These are phyloP conservation scores for Onthophagus sagittarius DNA, from an alignment of 2,888 invertebrate species.

Conservation along the genomic window DNA sequence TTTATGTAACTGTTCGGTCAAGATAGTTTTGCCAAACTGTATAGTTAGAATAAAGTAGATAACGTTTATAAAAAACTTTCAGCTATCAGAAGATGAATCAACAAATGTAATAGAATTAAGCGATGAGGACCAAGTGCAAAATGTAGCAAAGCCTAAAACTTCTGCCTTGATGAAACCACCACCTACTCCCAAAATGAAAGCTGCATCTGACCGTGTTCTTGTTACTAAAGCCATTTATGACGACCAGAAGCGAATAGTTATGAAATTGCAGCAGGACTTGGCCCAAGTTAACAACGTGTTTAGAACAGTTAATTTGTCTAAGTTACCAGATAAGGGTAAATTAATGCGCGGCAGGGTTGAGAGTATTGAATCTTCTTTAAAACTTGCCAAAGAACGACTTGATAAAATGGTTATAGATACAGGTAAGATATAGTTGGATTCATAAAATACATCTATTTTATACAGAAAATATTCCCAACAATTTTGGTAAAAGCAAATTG, in stretches of 20 bases:
- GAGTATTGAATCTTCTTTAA: conserved; percentile 49
- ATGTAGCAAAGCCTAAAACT: not conserved
- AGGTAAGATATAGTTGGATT: conserved; percentile 29
- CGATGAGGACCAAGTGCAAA: not conserved
- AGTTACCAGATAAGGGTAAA: conserved; percentile 63
- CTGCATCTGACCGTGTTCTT: not conserved
- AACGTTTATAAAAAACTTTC: not conserved
- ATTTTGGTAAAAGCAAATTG: too few species aligned
- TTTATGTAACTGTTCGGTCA: too few species aligned
- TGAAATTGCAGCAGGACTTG: conserved; percentile 3
- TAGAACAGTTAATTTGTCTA: conserved; percentile 39
- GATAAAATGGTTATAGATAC: conserved; percentile 50
- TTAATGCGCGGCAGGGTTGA: conserved; percentile 53
- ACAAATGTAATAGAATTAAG: not conserved
- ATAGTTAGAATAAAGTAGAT: too few species aligned
- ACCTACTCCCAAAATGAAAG: not conserved
- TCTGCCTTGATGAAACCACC: not conserved
- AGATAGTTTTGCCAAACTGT: too few species aligned
- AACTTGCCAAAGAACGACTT: conserved; percentile 51
- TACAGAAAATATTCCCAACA: not conserved
- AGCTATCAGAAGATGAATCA: not conserved
- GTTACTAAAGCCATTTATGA: conserved; percentile 17
- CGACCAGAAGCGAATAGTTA: conserved; percentile 17
- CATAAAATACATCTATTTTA: not conserved
- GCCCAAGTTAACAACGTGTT: conserved; percentile 28